Conservation (phyloP, 2,113 vertebrate genomes). For the Prochilodus magdalenae region DNA sequence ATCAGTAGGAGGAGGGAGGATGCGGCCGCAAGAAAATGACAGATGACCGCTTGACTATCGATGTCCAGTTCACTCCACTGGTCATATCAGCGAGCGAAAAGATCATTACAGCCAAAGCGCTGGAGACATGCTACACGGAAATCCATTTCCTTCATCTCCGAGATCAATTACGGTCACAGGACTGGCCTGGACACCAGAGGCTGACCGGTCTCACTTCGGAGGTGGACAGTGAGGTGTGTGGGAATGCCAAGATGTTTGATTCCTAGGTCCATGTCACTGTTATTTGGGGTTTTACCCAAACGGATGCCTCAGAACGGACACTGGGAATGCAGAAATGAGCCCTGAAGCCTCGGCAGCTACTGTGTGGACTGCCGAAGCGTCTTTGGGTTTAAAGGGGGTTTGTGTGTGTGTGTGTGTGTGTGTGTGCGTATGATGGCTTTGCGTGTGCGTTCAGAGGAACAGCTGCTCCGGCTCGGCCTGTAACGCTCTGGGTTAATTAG, state of each 20-base stretch:
- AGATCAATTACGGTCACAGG: neutral
- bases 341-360: neutral
- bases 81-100: neutral
- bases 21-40: neutral
- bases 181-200: too few species aligned
- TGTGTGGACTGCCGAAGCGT: neutral
- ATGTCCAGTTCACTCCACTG: neutral
- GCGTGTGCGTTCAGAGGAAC: conserved; percentile 59
- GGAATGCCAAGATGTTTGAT: too few species aligned
- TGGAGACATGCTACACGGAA: neutral
- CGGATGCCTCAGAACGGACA: too few species aligned
- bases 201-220: too few species aligned
- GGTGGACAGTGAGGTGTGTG: too few species aligned
- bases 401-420: too few species aligned
- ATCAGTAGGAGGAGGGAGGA: too few species aligned
- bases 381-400: neutral
- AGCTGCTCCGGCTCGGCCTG: conserved; percentile 72
- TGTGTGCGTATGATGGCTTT: conserved; percentile 24
- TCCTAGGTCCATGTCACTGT: too few species aligned
- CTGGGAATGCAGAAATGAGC: neutral
- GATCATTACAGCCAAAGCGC: neutral
- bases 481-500: conserved; percentile 76
- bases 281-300: too few species aligned
- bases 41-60: neutral
- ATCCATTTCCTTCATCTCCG: neutral